Evolutionary conservation across 2,797 vertebrate genomes (phyloP).

Genomic region (Protosalanx chinensis): DNA sequence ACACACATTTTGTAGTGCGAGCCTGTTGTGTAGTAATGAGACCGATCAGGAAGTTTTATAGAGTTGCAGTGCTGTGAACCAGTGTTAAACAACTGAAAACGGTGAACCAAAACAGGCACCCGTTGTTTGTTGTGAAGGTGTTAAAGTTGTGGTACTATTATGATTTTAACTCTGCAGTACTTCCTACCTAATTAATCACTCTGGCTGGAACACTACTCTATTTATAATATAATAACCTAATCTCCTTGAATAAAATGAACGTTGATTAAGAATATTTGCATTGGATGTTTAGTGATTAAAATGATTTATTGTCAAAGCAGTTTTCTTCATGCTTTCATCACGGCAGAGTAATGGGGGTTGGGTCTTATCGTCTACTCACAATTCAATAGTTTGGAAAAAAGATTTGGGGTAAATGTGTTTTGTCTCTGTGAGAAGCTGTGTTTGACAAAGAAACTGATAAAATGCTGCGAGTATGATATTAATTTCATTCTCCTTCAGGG

Average conservation of each 20-base stretch:
- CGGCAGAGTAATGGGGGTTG: slow-evolving; percentile 21
- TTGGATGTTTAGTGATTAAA: slow-evolving; percentile 47
- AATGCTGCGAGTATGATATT: not conserved
- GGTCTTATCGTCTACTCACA: not conserved
- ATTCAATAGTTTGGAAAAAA: not conserved
- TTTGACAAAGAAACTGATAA: slow-evolving; percentile 18
- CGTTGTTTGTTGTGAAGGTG: slow-evolving; percentile 24
- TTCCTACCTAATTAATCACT: slow-evolving; percentile 55
- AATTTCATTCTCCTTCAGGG: not conserved
- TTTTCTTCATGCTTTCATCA: not conserved
- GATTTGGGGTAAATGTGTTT: slow-evolving; percentile 19
- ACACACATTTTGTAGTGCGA: slow-evolving; percentile 25
- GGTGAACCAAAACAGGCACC: slow-evolving; percentile 11
- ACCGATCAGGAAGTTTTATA: not conserved
- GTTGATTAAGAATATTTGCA: slow-evolving; percentile 33
- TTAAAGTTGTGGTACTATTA: slow-evolving; percentile 37
- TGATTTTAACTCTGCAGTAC: slow-evolving; percentile 36
- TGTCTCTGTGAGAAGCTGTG: not conserved
- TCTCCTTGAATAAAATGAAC: slow-evolving; percentile 39
- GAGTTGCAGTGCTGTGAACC: too few species aligned
- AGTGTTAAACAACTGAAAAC: too few species aligned
- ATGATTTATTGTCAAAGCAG: slow-evolving; percentile 48
- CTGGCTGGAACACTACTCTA: slow-evolving; percentile 36
- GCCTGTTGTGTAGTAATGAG: slow-evolving; percentile 23
- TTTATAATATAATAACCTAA: slow-evolving; percentile 54